Evolutionary conservation across 1,140 invertebrate species (phyloP).

Genomic region (Drosophila nasuta): DNA sequence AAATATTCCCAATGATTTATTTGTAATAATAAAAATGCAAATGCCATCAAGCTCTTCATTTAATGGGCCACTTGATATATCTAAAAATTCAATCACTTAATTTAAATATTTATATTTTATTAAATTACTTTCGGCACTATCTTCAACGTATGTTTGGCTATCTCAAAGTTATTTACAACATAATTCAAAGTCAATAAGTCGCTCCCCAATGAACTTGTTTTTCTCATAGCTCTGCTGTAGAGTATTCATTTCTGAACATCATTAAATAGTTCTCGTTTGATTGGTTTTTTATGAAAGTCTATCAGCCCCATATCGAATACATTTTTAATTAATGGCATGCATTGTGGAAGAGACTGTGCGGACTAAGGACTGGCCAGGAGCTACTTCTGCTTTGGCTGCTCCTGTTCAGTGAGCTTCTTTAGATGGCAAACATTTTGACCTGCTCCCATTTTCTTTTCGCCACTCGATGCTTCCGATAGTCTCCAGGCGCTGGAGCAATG

Average conservation of each 20-base stretch:
- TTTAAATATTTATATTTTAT: neutral
- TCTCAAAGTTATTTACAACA: neutral
- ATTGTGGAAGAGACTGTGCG: neutral
- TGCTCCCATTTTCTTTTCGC: constrained; percentile 32
- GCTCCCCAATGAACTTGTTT: neutral
- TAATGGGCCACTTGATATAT: too few relatives aligned
- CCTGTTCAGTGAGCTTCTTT: constrained; percentile 5
- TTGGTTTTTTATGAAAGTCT: constrained; percentile 16
- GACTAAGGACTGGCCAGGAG: neutral
- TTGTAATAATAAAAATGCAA: too few relatives aligned
- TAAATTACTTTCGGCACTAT: neutral
- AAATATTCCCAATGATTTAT: too few relatives aligned
- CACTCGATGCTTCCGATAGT: constrained; percentile 8
- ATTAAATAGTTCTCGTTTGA: constrained; percentile 15
- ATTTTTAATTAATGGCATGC: constrained; percentile 23
- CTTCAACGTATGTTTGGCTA: neutral
- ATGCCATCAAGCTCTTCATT: too few relatives aligned
- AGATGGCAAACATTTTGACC: constrained; percentile 12
- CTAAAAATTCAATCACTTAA: too few relatives aligned
- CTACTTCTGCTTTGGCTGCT: neutral
- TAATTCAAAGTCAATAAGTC: neutral
- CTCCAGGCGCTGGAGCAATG: constrained; percentile 36
- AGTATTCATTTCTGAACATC: constrained; percentile 18
- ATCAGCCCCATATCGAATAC: constrained; percentile 12
- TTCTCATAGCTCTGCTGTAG: neutral